Conservation (phyloP, 1,140 invertebrate genomes). For the Listronotus bonariensis region DNA sequence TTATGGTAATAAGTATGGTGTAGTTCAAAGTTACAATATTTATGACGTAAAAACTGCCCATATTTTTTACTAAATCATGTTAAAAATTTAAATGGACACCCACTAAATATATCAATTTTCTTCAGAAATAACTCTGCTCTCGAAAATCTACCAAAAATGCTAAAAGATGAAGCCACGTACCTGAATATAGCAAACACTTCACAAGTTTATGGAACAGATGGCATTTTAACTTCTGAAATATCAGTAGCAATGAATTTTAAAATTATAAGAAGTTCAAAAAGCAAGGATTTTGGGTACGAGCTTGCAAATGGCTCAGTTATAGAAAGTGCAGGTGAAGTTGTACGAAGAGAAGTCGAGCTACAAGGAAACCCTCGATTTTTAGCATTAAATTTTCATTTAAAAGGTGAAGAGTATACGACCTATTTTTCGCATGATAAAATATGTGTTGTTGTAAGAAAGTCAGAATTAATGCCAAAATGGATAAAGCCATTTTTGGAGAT, state of each 20-base stretch:
- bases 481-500: slow-evolving; percentile 9
- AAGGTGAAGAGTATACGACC: slow-evolving; percentile 7
- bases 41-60: background rate
- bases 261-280: background rate
- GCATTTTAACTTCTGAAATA: slow-evolving; percentile 17
- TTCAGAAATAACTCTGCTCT: slow-evolving; percentile 19
- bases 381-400: background rate
- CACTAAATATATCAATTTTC: slow-evolving; percentile 31
- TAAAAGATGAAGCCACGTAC: slow-evolving; percentile 16
- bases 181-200: slow-evolving; percentile 2
- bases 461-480: slow-evolving; percentile 25
- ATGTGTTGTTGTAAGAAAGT: slow-evolving; percentile 18
- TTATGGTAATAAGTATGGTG: slow-evolving; percentile 1
- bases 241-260: slow-evolving; percentile 20
- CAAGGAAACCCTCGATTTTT: slow-evolving; percentile 26
- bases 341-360: slow-evolving; percentile 11
- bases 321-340: slow-evolving; percentile 11
- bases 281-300: slow-evolving; percentile 9
- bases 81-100: slow-evolving; percentile 16
- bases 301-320: slow-evolving; percentile 2
- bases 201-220: slow-evolving; percentile 25
- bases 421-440: slow-evolving; percentile 19
- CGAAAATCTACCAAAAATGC: background rate
- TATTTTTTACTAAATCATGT: slow-evolving; percentile 9
- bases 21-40: background rate